Evolutionary conservation across 64 coral and sea anemone genomes (phyloP).

Genomic region (Dendrophyllia cribrosa): DNA sequence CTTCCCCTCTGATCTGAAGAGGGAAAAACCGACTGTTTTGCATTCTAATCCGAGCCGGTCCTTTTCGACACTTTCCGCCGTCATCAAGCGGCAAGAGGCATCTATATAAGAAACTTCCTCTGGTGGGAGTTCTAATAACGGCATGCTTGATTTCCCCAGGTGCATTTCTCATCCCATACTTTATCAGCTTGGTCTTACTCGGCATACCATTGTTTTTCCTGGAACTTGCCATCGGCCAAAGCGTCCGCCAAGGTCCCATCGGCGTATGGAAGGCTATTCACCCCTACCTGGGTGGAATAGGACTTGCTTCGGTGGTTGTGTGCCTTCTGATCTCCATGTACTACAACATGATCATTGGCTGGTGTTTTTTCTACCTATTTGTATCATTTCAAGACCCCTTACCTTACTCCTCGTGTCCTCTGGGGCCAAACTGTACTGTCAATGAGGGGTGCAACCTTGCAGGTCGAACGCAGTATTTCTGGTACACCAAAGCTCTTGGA

Average conservation of each 20-base stretch:
- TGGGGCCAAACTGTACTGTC: constrained; percentile 31
- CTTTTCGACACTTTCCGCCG: no score
- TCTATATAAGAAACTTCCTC: no score
- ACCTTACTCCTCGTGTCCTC: constrained; percentile 73
- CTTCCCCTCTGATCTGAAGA: no score
- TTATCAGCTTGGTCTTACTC: constrained; percentile 59
- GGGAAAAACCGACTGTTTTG: no score
- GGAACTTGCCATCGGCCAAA: constrained; percentile 83
- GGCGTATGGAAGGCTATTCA: constrained; percentile 83
- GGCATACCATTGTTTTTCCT: constrained; percentile 87
- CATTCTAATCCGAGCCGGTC: no score
- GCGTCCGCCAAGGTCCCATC: constrained; percentile 85
- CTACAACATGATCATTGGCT: constrained; percentile 83
- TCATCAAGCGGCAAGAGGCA: no score
- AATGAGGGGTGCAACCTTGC: constrained; percentile 60
- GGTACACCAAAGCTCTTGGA: constrained; percentile 76
- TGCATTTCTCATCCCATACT: constrained; percentile 84
- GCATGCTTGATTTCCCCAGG: constrained; percentile 36
- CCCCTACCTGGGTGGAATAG: constrained; percentile 82
- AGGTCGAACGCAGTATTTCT: constrained; percentile 78
- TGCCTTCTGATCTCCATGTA: constrained; percentile 75
- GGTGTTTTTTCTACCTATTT: constrained; percentile 80
- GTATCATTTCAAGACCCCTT: constrained; percentile 72
- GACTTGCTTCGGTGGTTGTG: constrained; percentile 66
- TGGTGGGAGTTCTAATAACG: no score